A percentile compares a stretch with the other conserved stretches of the same genome.
These are phyloP conservation scores for Anodontia alba DNA, from an alignment of 2,888 invertebrate genomes.

Conservation along the genomic window DNA sequence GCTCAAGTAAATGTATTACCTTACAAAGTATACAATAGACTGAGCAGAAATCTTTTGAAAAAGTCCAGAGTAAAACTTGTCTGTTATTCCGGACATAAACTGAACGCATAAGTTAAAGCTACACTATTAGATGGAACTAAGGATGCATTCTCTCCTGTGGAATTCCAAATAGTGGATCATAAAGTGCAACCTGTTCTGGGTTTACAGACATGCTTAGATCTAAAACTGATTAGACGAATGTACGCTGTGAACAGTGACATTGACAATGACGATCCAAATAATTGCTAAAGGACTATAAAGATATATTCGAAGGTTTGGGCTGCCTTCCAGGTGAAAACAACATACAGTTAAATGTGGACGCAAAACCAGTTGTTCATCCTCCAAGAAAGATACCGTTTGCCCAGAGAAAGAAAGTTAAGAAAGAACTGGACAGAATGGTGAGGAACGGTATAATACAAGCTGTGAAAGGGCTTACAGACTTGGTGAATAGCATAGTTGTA, in stretches of 20 bases:
- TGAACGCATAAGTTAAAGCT: not conserved
- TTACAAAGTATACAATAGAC: constrained; percentile 16
- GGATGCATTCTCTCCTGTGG: not conserved
- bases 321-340: constrained; percentile 27
- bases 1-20: constrained; percentile 12
- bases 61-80: not conserved
- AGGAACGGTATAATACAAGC: constrained; percentile 50
- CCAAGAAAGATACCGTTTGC: constrained; percentile 12
- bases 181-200: constrained; percentile 3
- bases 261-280: constrained; percentile 4
- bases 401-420: constrained; percentile 38
- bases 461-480: constrained; percentile 52
- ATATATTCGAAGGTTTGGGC: not conserved
- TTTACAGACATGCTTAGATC: not conserved
- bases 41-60: not conserved
- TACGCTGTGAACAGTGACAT: constrained; percentile 14
- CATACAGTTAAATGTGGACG: constrained; percentile 37
- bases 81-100: not conserved
- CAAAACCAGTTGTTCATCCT: constrained; percentile 4
- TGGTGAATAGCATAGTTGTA: constrained; percentile 63
- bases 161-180: constrained; percentile 6
- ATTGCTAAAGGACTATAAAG: not conserved
- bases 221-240: not conserved
- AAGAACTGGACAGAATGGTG: constrained; percentile 51
- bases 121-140: not conserved